A percentile compares a stretch with the other conserved stretches of the same genome.
These are phyloP conservation scores for Ateles fusciceps DNA, from an alignment of 2,797 vertebrate species.

Conservation along the genomic window DNA sequence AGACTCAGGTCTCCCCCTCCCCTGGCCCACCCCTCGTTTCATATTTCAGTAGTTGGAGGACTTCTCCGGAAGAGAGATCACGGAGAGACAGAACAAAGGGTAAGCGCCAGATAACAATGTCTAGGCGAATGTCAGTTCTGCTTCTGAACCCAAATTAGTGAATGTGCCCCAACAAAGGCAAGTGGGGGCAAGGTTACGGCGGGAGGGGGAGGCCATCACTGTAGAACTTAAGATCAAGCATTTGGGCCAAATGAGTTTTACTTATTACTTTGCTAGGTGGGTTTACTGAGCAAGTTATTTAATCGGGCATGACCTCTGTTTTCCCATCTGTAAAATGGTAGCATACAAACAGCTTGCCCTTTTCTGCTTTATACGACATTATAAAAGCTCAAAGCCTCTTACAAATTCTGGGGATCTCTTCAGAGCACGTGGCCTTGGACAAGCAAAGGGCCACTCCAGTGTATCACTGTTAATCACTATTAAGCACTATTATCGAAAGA, in stretches of 20 bases:
- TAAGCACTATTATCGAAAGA: neutral
- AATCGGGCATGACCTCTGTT: neutral
- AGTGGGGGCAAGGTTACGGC: rapidly evolving
- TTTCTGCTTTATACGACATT: neutral
- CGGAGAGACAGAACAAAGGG: neutral
- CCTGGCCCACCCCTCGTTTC: neutral
- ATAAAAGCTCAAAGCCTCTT: neutral
- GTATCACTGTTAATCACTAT: rapidly evolving
- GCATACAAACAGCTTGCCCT: neutral
- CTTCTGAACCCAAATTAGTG: neutral
- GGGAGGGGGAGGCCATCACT: too few relatives aligned
- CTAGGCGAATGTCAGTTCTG: neutral
- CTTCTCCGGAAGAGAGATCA: neutral
- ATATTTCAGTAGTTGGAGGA: neutral
- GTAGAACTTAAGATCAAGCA: rapidly evolving
- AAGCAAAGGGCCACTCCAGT: too few relatives aligned
- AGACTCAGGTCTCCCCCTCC: neutral
- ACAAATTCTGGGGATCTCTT: neutral
- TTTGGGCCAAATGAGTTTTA: neutral
- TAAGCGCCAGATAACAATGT: too few relatives aligned
- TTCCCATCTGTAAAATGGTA: neutral
- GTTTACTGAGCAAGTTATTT: neutral
- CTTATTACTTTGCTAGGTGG: neutral
- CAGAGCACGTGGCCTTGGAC: neutral
- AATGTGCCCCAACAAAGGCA: too few relatives aligned